Base-by-base conservation (phyloP, 1,140 invertebrate genomes). In the Drosophila nebulosa region DNA sequence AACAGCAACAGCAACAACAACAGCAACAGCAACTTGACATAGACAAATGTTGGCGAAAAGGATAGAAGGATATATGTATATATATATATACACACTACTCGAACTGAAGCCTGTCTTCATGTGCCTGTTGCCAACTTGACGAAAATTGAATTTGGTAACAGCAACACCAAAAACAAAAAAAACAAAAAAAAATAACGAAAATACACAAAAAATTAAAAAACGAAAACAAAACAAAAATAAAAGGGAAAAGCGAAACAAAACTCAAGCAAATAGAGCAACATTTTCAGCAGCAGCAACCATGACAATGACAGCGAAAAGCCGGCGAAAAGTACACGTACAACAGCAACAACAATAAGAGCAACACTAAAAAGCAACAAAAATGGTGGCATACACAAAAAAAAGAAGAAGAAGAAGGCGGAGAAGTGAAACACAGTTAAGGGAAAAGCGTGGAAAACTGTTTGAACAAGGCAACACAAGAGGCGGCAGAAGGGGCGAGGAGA, bases 131-230 rank as follows among this genome's bases (percentile, higher is more conserved):
- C 74, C 74, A 77, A 77, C 66, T 78, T 78, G 75, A 78, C 74
- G 69, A 78, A 78, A 78, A 78, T 78, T 78, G 59, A 78, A 78
- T 78, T 78, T 73, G 62, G 56, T 64, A 78, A 78, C 75, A 78
- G 62, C 75, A 78, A 77, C 52, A 27, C 55, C 66, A 74, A 68
- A 68, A 55, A 61, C 57, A 52, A 39, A 46, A 46, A 21, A 66
- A 55, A 24, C 56, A 21, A 2, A 52, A 59, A 39, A 30, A 26
- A 61, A 50, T 14, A n/a, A 26, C 56, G 18, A 53, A 56, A 55
- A 42, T n/a, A n/a, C n/a, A n/a, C n/a, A 24, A 63, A 21, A 2
- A 52, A 59, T 35, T 30, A 26, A 61, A 50, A 18, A n/a, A 26
- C 56, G 18, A 53, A 56, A 55, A 42, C 39, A 27, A 39, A 21